Percentiles rank a stretch among this genome's conserved stretches.
Conservation (phyloP, 2,797 vertebrate species). For the Characodon lateralis region DNA sequence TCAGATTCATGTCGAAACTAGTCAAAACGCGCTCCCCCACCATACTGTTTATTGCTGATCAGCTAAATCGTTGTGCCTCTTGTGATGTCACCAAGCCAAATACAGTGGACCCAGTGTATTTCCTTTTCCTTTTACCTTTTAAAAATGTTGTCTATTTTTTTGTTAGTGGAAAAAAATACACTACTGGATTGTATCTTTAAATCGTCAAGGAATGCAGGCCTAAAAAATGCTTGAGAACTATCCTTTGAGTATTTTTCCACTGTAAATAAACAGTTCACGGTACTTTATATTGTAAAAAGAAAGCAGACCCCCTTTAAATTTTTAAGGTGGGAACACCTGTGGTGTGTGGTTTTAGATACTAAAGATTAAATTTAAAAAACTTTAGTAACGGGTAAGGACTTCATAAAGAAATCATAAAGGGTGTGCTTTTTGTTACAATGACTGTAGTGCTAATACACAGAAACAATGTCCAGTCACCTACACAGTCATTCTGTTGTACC, state of each 20-base stretch:
- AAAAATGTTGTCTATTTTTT: background rate
- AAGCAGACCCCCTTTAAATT: background rate
- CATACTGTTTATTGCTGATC: background rate
- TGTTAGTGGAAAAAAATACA: too few relatives aligned
- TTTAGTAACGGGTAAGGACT: background rate
- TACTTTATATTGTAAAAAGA: background rate
- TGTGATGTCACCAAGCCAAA: background rate
- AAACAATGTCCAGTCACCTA: background rate
- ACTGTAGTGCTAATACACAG: background rate
- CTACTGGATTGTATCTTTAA: too few relatives aligned
- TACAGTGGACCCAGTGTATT: background rate
- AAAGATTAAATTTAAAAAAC: background rate
- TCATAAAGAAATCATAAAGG: background rate
- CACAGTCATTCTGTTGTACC: background rate
- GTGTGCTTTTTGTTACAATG: background rate
- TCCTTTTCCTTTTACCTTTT: background rate
- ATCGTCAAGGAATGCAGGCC: background rate
- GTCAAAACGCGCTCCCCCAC: background rate
- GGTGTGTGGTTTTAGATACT: background rate
- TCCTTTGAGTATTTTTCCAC: background rate
- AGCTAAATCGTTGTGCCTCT: background rate
- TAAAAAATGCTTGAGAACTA: background rate
- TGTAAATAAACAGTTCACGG: background rate
- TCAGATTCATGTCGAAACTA: background rate
- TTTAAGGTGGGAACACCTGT: background rate